Base-by-base conservation (phyloP, 1,140 invertebrate species). In the Drosophila serrata region DNA sequence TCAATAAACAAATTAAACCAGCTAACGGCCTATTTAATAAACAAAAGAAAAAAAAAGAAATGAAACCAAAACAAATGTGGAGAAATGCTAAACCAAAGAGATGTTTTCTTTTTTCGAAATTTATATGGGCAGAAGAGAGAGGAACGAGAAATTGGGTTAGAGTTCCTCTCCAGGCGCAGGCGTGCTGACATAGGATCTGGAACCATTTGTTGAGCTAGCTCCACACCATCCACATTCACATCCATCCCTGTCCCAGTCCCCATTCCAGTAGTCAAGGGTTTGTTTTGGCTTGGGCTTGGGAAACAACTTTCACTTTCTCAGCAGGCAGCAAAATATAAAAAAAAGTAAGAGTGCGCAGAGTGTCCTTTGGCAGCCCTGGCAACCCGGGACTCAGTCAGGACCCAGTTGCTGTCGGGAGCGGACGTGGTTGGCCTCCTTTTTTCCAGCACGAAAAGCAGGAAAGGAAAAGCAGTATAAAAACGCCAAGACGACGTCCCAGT, bases 21-120 rank as follows among this genome's bases (percentile, higher is more conserved):
- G 82, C 82, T 87, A 87, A 88, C 82, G 82, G 82, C 82, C 84
- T 87, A 87, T 88, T 88, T 88, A 87, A 87, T 87, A 88, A 87
- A 86, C 75, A 76, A 88, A 88, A 79, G 79, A 88, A 81, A 65
- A 63, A 60, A 60, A 67, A 53, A 65, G 46, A 76, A 33, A 60
- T 49, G 39, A 72, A 69, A 73, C 45, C 62, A 59, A 73, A 81
- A 70, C 68, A 46, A 60, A 82, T 60, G 58, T 61, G 60, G 35
- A 81, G 46, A 82, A 58, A 68, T 86, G 79, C 51, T 58, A 58
- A 45, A 55, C 37, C 39, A 55, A 42, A 76, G 61, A 53, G 61
- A 53, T 59, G 60, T 60, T 57, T 72, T 72, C 35, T 70, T 65
- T 70, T 53, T 43, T 22, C 17, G 9, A 33, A 35, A 33, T 19